Percentiles rank a stretch among this genome's conserved stretches.
Evolutionary conservation across 1,140 invertebrate species (phyloP).

Genomic region (Drosophila mauritiana): DNA sequence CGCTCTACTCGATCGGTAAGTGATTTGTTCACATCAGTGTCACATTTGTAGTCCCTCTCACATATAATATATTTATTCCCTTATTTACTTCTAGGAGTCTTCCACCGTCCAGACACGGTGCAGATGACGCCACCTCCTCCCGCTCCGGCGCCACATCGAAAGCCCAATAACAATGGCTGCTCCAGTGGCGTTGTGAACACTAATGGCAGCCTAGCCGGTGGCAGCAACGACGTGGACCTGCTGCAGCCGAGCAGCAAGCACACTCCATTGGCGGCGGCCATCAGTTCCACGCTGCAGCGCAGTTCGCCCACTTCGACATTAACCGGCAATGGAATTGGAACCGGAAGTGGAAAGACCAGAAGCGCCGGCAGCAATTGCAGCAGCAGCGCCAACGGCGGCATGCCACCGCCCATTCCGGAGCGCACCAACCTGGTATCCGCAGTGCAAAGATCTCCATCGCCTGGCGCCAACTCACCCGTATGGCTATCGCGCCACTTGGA

Average conservation of each 20-base stretch:
- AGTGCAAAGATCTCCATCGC: slow-evolving; percentile 62
- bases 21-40: too few relatives aligned
- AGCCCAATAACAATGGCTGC: slow-evolving; percentile 73
- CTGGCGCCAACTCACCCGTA: slow-evolving; percentile 72
- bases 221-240: slow-evolving; percentile 54
- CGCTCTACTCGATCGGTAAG: slow-evolving; percentile 83
- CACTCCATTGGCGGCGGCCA: slow-evolving; percentile 44
- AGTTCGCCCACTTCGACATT: slow-evolving; percentile 53
- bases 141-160: slow-evolving; percentile 80
- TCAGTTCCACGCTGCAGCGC: slow-evolving; percentile 60
- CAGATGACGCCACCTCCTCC: slow-evolving; percentile 84
- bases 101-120: slow-evolving; percentile 82
- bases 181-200: slow-evolving; percentile 62
- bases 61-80: too few relatives aligned
- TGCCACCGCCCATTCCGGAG: slow-evolving; percentile 76
- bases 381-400: slow-evolving; percentile 43
- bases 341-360: slow-evolving; percentile 21
- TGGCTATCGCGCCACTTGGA: slow-evolving; percentile 79
- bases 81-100: slow-evolving; percentile 60
- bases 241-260: slow-evolving; percentile 68
- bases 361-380: slow-evolving; percentile 53
- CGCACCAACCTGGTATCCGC: slow-evolving; percentile 33
- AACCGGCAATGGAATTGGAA: slow-evolving; percentile 15
- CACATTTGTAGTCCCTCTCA: too few relatives aligned
- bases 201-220: slow-evolving; percentile 36